Conservation (phyloP, 2,113 vertebrate species). For the Lethenteron reissneri region DNA sequence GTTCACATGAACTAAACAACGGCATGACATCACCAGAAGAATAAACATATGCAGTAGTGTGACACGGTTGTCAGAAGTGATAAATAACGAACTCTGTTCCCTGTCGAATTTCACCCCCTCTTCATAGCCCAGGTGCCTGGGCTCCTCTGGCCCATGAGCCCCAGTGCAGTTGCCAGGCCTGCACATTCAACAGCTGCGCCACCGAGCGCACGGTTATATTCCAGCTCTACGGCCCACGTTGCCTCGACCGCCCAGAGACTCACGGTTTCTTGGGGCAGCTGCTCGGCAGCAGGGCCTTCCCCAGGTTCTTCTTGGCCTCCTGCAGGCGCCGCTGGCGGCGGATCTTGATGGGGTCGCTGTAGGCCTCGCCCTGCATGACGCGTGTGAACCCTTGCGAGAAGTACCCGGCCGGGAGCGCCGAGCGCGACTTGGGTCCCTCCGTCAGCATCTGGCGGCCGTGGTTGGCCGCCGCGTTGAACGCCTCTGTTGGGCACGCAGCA, state of each 20-base stretch:
- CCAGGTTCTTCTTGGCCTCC: conserved; percentile 43
- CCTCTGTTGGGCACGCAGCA: conserved; percentile 17
- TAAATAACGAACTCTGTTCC: too few species aligned
- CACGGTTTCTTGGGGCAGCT: conserved; percentile 38
- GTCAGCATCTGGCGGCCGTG: conserved; percentile 43
- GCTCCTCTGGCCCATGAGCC: too few species aligned
- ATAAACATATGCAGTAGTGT: too few species aligned
- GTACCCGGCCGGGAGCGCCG: conserved; percentile 39
- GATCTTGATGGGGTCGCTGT: conserved; percentile 29
- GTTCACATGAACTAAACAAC: too few species aligned
- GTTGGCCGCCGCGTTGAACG: conserved; percentile 45
- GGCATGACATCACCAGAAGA: too few species aligned
- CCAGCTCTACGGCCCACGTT: too few species aligned
- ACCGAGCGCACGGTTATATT: too few species aligned
- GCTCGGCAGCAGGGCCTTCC: conserved; percentile 42
- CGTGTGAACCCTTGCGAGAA: conserved; percentile 40
- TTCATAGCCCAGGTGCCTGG: too few species aligned
- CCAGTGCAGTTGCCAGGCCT: too few species aligned
- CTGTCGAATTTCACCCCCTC: too few species aligned
- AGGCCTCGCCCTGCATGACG: conserved; percentile 42
- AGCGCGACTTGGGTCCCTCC: conserved; percentile 25
- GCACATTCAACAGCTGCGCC: too few species aligned
- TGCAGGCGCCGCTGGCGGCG: conserved; percentile 30
- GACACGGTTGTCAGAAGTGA: too few species aligned
- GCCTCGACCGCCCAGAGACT: conserved; percentile 15